These are phyloP conservation scores for Ploceus nigricollis DNA, from an alignment of 2,113 vertebrate species.

Conservation along the genomic window DNA sequence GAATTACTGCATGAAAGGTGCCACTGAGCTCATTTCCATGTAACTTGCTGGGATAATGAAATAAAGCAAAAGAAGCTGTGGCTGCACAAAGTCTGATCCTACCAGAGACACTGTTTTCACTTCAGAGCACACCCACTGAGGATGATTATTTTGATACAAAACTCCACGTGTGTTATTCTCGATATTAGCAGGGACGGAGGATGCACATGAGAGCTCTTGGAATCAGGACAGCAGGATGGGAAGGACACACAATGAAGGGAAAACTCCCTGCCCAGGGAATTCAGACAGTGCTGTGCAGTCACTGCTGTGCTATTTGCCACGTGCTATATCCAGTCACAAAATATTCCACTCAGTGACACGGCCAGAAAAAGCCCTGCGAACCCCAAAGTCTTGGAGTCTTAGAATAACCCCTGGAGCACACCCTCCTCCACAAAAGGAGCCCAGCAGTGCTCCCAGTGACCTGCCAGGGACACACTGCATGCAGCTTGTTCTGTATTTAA, in stretches of 20 bases:
- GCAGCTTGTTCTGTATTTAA: neutral
- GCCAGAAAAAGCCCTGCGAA: constrained; percentile 63
- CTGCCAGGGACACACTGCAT: neutral
- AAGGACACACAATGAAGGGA: neutral
- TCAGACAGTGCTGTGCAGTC: constrained; percentile 67
- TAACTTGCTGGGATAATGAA: neutral
- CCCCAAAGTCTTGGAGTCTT: constrained; percentile 63
- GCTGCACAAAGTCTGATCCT: neutral
- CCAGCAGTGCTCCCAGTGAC: constrained; percentile 3
- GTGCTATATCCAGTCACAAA: constrained; percentile 67
- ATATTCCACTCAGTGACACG: constrained; percentile 58
- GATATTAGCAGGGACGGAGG: neutral
- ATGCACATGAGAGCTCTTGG: neutral
- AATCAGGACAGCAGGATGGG: neutral
- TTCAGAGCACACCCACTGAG: neutral
- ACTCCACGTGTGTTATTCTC: neutral
- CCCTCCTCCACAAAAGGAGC: constrained; percentile 35
- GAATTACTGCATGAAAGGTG: neutral
- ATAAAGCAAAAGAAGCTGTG: neutral
- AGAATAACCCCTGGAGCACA: constrained; percentile 49
- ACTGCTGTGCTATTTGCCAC: constrained; percentile 66
- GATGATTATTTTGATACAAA: neutral
- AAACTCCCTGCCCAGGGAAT: constrained; percentile 61
- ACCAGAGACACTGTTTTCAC: neutral
- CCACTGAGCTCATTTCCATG: neutral